phyloP scores from a whole-genome alignment of 2,113 vertebrate species.

The Synchiropus splendidus region DNA sequence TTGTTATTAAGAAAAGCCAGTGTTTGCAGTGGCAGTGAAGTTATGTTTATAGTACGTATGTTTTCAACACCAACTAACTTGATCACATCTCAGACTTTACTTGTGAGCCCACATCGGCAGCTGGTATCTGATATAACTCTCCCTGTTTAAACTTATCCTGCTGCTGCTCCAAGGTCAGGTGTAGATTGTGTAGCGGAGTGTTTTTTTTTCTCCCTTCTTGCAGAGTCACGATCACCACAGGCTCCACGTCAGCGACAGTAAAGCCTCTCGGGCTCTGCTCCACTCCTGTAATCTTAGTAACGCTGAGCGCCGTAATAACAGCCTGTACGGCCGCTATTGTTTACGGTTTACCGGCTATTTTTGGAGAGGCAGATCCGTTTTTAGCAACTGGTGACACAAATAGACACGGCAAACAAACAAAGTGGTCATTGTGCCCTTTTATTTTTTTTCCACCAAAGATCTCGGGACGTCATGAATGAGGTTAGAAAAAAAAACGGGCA shows the following conservation, averaged over 20 bases:
- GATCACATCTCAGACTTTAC: no score
- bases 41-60: no score
- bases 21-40: no score
- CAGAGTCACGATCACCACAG: constrained; percentile 51
- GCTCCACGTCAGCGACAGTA: constrained; percentile 47
- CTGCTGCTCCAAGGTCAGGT: no score
- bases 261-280: constrained; percentile 31
- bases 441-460: constrained; percentile 25
- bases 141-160: no score
- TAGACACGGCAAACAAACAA: constrained; percentile 33
- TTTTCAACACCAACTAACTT: no score
- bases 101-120: no score
- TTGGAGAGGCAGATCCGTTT: constrained; percentile 41
- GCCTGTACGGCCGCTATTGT: constrained; percentile 38
- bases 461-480: constrained; percentile 38
- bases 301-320: constrained; percentile 41
- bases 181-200: neutral
- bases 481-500: no score
- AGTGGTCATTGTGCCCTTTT: constrained; percentile 40
- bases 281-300: constrained; percentile 37
- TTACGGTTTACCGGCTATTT: constrained; percentile 54
- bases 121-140: no score
- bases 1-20: no score
- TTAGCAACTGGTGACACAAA: constrained; percentile 41
- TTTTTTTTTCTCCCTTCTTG: constrained; percentile 23